Conservation (phyloP, 2,888 invertebrate genomes). For the Dendrolimus pini region DNA sequence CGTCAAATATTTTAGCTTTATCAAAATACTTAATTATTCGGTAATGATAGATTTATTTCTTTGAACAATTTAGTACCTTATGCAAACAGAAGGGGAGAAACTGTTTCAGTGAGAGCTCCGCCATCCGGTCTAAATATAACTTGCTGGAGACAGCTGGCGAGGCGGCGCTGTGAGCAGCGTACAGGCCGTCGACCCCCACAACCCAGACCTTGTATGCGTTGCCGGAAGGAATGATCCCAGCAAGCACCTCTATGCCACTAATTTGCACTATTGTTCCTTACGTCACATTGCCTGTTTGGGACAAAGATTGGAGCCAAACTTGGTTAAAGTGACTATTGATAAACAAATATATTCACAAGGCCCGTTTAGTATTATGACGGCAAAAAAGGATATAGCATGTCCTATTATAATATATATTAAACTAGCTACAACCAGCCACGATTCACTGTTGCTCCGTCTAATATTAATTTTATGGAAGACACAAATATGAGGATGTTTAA, state of each 20-base stretch:
- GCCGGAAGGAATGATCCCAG: constrained; percentile 41
- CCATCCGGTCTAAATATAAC: constrained; percentile 68
- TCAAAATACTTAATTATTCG: constrained; percentile 16
- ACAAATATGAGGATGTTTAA: no score
- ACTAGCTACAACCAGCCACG: no score
- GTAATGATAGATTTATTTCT: constrained; percentile 34
- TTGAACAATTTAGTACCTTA: constrained; percentile 44
- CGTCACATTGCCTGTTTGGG: not conserved
- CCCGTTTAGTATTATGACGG: no score
- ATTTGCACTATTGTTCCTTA: constrained; percentile 36
- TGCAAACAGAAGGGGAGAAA: constrained; percentile 60
- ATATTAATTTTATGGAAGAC: no score
- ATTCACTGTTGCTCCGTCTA: no score
- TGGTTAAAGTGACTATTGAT: no score
- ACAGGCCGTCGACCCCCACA: constrained; percentile 53
- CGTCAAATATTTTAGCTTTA: no score
- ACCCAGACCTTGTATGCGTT: constrained; percentile 61
- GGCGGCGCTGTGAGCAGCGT: constrained; percentile 25
- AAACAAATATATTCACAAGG: no score
- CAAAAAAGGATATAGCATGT: no score
- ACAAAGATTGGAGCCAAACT: not conserved
- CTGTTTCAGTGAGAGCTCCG: constrained; percentile 57
- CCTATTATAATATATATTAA: no score
- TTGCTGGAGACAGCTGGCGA: constrained; percentile 52
- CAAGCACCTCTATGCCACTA: constrained; percentile 17